Percentiles rank a stretch among this genome's conserved stretches.
phyloP scores from a whole-genome alignment of 1,140 invertebrate genomes.

The Pseudomyrmex pallidus region DNA sequence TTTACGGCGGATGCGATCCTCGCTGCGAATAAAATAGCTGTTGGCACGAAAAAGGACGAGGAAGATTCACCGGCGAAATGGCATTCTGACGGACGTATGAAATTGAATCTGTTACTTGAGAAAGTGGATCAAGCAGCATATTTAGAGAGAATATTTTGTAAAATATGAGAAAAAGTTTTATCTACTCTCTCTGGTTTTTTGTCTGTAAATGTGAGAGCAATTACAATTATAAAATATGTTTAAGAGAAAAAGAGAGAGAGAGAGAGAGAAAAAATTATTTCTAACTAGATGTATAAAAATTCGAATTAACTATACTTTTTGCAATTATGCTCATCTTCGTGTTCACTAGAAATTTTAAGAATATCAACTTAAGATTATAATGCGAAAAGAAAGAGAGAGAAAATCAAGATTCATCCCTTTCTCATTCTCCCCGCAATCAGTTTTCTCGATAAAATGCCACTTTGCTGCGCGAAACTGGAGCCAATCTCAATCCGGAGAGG shows the following conservation, averaged over 20 bases:
- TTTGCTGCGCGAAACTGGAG: constrained; percentile 19
- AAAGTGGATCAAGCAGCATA: background rate
- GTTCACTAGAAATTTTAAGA: too few species aligned
- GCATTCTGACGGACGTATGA: constrained; percentile 12
- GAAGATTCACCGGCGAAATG: constrained; percentile 26
- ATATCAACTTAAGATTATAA: too few species aligned
- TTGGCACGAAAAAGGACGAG: constrained; percentile 24
- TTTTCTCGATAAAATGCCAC: background rate
- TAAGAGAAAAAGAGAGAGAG: background rate
- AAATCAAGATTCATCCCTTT: constrained; percentile 6
- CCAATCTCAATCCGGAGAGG: constrained; percentile 61
- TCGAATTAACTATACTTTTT: too few species aligned
- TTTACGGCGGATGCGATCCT: constrained; percentile 45
- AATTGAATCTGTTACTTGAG: constrained; percentile 25
- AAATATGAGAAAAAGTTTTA: background rate
- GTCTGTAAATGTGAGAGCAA: background rate
- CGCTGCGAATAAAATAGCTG: constrained; percentile 46
- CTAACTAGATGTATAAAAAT: too few species aligned
- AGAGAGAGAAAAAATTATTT: background rate
- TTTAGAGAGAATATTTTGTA: constrained; percentile 8
- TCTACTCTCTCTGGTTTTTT: background rate
- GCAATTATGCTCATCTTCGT: too few species aligned
- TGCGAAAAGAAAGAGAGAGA: too few species aligned
- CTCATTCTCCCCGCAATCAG: background rate
- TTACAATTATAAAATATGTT: background rate